phyloP scores from a whole-genome alignment of 2,888 invertebrate species.

The Tachystola acroxantha region DNA sequence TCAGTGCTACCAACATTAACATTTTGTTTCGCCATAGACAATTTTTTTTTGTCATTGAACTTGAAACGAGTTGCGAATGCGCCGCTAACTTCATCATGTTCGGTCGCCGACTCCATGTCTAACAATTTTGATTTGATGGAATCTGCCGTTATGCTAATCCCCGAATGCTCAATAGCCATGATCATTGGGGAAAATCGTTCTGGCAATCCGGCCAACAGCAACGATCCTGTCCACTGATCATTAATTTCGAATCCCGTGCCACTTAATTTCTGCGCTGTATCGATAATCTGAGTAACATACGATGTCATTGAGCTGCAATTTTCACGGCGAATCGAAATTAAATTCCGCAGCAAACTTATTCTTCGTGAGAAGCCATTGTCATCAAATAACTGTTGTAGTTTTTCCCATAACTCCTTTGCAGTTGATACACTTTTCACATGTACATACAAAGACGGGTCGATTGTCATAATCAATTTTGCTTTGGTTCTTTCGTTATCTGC shows the following conservation, averaged over 20 bases:
- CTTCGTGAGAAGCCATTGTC: conserved; percentile 15
- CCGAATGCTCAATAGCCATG: conserved; percentile 19
- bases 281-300: conserved; percentile 8
- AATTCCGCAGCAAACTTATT: conserved; percentile 6
- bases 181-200: conserved; percentile 19
- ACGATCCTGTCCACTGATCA: conserved; percentile 12
- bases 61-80: neutral
- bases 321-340: conserved; percentile 9
- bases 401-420: neutral
- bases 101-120: conserved; percentile 1
- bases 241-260: conserved; percentile 4
- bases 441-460: conserved; percentile 10
- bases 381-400: conserved; percentile 4
- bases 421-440: conserved; percentile 6
- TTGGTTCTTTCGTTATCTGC: neutral
- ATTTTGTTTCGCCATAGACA: too few relatives aligned
- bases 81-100: neutral
- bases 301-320: conserved; percentile 4
- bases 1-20: neutral
- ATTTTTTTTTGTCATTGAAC: too few relatives aligned
- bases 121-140: conserved; percentile 12
- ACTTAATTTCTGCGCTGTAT: conserved; percentile 6
- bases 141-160: conserved; percentile 9
- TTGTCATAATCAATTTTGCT: conserved; percentile 14
- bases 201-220: conserved; percentile 17